Evolutionary conservation across 1,140 invertebrate genomes (phyloP), one percentile per base, ranked within the genome.

Genomic region (Periplaneta americana): DNA sequence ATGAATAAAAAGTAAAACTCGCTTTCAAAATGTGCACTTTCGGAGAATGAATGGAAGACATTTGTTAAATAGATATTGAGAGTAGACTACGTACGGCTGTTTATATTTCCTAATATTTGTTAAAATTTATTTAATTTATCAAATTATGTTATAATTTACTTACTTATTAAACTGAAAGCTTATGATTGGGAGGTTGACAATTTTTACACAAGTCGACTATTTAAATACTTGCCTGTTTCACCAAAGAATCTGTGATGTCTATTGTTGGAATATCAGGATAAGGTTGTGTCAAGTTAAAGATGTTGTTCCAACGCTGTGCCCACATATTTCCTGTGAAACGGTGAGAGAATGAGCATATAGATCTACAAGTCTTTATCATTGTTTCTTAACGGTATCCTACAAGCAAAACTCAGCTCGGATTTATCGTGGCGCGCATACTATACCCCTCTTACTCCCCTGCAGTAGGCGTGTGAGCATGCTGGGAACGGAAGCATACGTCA

Each of bases 261-360:
- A 95, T 88, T 36, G 93, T 89, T 32, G 92, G 89, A 83, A 93
- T 93, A 13, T 93, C 91, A 0, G 94, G 94, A 88, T 93, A 97
- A 0, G 97, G 97, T 15, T 92, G 89, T 0, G 93, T 92, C 22
- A 95, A 90, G 18, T 94, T 89, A 75, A 91, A 93, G 35, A 98
- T 91, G 84, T 95, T 94, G 22, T 88, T 89, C 97, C 97, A 98
- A 0, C 91, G 91, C 88, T 98, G 96, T 0, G 95, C 95, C 97
- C 97, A 98, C 94, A 98, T 96, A 85, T 98, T 83, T 79, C 82
- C 82, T 33, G 32, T 66, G 81, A 83, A 79, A 75, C 78, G 74
- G 74, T n/a, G n/a, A n/a, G n/a, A n/a, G n/a, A n/a, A n/a, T n/a
- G n/a, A n/a, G n/a, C n/a, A n/a, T n/a, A n/a, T n/a, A n/a, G n/a